These are phyloP conservation scores for Nymphalis io DNA, from an alignment of 1,140 invertebrate genomes.

Conservation along the genomic window DNA sequence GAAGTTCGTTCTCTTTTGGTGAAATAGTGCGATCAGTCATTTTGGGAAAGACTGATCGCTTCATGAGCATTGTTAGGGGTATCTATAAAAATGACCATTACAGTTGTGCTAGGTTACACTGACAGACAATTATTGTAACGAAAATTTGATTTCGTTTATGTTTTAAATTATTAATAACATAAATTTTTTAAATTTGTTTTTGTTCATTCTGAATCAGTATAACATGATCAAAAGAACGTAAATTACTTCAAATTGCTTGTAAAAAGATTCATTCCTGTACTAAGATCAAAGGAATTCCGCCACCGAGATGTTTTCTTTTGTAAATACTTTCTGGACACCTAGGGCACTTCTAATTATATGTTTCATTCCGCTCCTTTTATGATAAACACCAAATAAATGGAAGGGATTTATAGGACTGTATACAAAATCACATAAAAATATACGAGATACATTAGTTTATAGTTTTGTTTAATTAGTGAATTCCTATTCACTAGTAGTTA, in stretches of 20 bases:
- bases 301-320: not conserved
- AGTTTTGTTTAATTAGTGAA: too few species aligned
- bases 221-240: not conserved
- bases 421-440: too few species aligned
- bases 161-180: not conserved
- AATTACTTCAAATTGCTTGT: not conserved
- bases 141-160: too few species aligned
- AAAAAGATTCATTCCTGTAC: not conserved
- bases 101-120: too few species aligned
- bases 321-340: too few species aligned
- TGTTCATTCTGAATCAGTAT: not conserved
- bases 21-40: constrained; percentile 85
- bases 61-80: constrained; percentile 87
- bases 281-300: not conserved
- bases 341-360: too few species aligned
- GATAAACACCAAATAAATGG: too few species aligned
- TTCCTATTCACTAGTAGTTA: too few species aligned
- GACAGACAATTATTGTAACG: too few species aligned
- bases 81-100: constrained; percentile 58
- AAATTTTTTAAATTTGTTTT: not conserved
- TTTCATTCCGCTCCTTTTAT: too few species aligned
- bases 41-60: constrained; percentile 84
- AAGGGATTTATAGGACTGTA: too few species aligned
- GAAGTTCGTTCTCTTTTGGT: constrained; percentile 88
- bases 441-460: too few species aligned